Percentiles rank a stretch among this genome's conserved stretches.
These are phyloP conservation scores for Hyperoplus lanceolatus DNA, from an alignment of 2,797 vertebrate species.

Conservation along the genomic window DNA sequence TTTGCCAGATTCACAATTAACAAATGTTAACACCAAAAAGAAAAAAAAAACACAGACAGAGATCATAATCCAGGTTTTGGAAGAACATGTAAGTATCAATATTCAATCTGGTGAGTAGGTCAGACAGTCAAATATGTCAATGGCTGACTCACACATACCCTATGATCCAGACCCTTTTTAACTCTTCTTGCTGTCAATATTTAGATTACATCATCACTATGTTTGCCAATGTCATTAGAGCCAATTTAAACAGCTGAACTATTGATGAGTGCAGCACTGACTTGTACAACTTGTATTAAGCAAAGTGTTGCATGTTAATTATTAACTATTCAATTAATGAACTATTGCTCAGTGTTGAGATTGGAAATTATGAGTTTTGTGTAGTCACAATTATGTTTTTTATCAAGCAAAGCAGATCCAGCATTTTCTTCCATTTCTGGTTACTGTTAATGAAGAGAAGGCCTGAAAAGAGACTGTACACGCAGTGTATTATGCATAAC, in stretches of 20 bases:
- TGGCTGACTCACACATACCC: background rate
- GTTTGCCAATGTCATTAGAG: constrained; percentile 24
- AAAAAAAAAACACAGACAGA: background rate
- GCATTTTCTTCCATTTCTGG: background rate
- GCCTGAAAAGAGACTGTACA: background rate
- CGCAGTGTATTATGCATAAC: background rate
- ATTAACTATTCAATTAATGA: background rate
- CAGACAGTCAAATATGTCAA: background rate
- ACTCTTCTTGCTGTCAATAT: constrained; percentile 36
- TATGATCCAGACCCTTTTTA: constrained; percentile 12
- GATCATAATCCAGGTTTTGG: background rate
- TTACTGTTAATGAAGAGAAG: background rate
- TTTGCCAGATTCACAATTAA: background rate
- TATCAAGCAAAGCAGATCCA: background rate
- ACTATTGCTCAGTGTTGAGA: background rate
- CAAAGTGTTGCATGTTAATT: background rate
- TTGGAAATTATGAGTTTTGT: background rate
- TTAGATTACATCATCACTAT: constrained; percentile 24
- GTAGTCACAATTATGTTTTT: background rate
- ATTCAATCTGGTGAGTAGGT: constrained; percentile 3
- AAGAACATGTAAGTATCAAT: background rate
- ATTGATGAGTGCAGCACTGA: background rate
- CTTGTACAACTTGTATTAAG: background rate
- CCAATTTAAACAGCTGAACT: constrained; percentile 13
- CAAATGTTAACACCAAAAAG: background rate